Evolutionary conservation across 64 coral and sea anemone genomes (phyloP), one percentile per base, ranked within the genome.

Genomic region (Pocillopora verrucosa): DNA sequence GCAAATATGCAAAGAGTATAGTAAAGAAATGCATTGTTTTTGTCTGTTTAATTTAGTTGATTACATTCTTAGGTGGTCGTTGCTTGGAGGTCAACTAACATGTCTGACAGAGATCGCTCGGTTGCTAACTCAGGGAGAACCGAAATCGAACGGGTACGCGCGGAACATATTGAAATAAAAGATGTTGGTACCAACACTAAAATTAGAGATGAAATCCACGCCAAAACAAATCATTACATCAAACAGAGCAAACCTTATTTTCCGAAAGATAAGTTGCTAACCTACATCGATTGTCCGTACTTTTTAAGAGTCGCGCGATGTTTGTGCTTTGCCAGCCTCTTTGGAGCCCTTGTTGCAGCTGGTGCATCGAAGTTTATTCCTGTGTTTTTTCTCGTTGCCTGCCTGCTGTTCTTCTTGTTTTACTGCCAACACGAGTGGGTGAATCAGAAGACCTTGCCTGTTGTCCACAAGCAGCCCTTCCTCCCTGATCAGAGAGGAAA

Each of bases 391-490:
- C 84, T 92, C 10, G 12, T 94, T 9, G 45, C 57, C 13, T 65
- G 70, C 30, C 68, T 36, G 12, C 7, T 92, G 11, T 83, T 86
- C 63, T 69, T 91, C 25, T 45, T 69, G 12, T 30, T 92, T 20
- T 92, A 65, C 69, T 83, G 24, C 65, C 94, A 95, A 45, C 89
- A 95, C 65, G 94, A 95, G 64, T 60, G 59, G 56, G 89, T 95
- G 37, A 77, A 79, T 10, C 87, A 67, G 59, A 88, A 89, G 30
- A 78, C 94, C 36, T 25, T 95, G 17, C 73, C 30, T 26, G 1
- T 88, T 24, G 94, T 95, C 61, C 20, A 88, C 26, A 87, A 85
- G 26, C 94, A 95, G 60, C 94, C 89, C 45, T 78, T 92, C 1
- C 24, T 95, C 14, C n/a, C 36, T 0, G 57, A 36, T 56, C 94